These are phyloP conservation scores for Bovichtus diacanthus DNA, from an alignment of 2,797 vertebrate genomes.

Conservation along the genomic window DNA sequence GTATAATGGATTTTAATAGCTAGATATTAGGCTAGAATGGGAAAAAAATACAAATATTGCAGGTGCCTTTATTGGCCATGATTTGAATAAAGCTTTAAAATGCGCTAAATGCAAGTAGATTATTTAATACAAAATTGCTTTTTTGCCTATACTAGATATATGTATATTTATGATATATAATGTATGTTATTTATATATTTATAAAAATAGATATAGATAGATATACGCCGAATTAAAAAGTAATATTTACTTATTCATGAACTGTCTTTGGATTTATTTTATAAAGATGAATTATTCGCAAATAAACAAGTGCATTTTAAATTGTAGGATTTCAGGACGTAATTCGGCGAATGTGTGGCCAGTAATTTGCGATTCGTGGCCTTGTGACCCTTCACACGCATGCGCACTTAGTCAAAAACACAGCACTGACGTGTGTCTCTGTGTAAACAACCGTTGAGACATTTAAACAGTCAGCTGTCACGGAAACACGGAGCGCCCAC, in stretches of 20 bases:
- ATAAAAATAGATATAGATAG: neutral
- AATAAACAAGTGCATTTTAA: neutral
- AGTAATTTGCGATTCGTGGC: neutral
- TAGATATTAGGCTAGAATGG: too few relatives aligned
- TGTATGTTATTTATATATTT: neutral
- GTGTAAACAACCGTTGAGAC: constrained; percentile 73
- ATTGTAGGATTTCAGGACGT: neutral
- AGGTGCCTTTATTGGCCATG: too few relatives aligned
- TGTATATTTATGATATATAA: too few relatives aligned
- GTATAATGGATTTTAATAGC: too few relatives aligned
- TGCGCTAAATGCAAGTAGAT: too few relatives aligned
- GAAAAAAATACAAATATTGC: too few relatives aligned
- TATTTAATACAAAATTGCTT: too few relatives aligned
- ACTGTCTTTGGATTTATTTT: rapidly evolving
- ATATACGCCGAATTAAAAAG: neutral
- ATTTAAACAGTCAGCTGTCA: constrained; percentile 78
- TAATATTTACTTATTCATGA: neutral
- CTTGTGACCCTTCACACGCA: constrained; percentile 44
- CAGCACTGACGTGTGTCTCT: constrained; percentile 42
- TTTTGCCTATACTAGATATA: too few relatives aligned
- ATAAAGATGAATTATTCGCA: too few relatives aligned
- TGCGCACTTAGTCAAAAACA: constrained; percentile 50
- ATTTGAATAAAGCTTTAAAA: too few relatives aligned
- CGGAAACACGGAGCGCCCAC: neutral
- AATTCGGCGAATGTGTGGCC: neutral